Percentiles rank a stretch among this genome's conserved stretches.
These are phyloP conservation scores for Tympanuchus pallidicinctus DNA, from an alignment of 2,113 vertebrate genomes.

Conservation along the genomic window DNA sequence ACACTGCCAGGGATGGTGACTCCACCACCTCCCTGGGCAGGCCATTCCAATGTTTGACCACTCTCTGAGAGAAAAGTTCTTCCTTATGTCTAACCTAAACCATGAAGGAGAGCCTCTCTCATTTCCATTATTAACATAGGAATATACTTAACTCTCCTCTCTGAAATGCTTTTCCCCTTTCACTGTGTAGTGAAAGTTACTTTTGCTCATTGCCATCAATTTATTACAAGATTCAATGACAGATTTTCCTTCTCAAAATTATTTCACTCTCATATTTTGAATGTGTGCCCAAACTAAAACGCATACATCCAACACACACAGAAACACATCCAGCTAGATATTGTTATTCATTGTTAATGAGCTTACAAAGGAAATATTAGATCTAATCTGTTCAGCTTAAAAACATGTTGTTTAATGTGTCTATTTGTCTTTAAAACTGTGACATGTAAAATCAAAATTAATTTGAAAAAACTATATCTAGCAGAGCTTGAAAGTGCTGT, in stretches of 20 bases:
- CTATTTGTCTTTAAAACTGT: neutral
- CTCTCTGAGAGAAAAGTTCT: no score
- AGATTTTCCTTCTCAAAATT: neutral
- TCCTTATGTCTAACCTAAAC: no score
- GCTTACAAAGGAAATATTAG: neutral
- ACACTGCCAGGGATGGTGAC: no score
- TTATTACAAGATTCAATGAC: neutral
- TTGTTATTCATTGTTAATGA: neutral
- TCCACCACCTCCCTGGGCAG: no score
- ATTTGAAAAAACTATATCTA: neutral
- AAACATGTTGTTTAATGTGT: neutral
- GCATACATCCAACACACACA: accelerated
- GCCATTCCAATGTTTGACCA: no score
- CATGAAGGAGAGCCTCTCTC: neutral
- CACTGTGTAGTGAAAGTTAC: neutral
- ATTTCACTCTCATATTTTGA: neutral
- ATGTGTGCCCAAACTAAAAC: neutral
- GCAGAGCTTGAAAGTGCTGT: neutral
- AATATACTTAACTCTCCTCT: neutral
- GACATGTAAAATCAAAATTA: neutral
- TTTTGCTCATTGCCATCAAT: neutral
- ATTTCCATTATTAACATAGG: neutral
- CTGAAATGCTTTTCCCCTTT: neutral
- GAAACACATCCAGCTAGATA: neutral
- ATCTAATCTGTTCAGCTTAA: neutral